Conservation (phyloP, 1,140 invertebrate species). For the Octopus bimaculoides region DNA sequence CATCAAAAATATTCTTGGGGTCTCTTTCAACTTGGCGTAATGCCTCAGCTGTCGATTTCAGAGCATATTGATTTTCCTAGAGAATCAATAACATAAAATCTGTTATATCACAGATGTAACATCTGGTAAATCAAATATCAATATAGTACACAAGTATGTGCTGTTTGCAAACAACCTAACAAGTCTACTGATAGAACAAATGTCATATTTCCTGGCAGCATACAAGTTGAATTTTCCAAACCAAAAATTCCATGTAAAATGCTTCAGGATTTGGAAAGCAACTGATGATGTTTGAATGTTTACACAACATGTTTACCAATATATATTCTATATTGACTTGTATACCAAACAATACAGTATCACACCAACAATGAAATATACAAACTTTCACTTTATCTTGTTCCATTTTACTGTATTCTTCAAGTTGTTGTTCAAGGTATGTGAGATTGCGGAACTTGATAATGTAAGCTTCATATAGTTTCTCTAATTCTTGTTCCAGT, state of each 20-base stretch:
- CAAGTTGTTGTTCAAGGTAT: conserved; percentile 75
- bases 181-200: no score
- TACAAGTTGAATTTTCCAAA: no score
- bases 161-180: no score
- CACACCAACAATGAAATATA: background rate
- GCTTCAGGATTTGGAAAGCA: no score
- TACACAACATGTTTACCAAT: no score
- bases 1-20: conserved; percentile 30
- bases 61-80: conserved; percentile 50
- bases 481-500: conserved; percentile 80
- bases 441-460: conserved; percentile 81
- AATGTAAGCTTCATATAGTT: conserved; percentile 85
- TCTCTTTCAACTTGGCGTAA: conserved; percentile 47
- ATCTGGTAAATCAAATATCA: background rate
- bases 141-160: no score
- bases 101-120: background rate
- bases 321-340: no score
- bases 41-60: conserved; percentile 49
- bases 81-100: conserved; percentile 19
- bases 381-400: conserved; percentile 69
- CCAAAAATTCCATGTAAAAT: no score
- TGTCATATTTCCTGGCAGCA: no score
- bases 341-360: no score
- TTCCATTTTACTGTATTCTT: conserved; percentile 70
- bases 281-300: no score